A percentile compares a stretch with the other conserved stretches of the same genome.
phyloP scores from a whole-genome alignment of 2,888 invertebrate genomes.

The Napeogenes sylphis region DNA sequence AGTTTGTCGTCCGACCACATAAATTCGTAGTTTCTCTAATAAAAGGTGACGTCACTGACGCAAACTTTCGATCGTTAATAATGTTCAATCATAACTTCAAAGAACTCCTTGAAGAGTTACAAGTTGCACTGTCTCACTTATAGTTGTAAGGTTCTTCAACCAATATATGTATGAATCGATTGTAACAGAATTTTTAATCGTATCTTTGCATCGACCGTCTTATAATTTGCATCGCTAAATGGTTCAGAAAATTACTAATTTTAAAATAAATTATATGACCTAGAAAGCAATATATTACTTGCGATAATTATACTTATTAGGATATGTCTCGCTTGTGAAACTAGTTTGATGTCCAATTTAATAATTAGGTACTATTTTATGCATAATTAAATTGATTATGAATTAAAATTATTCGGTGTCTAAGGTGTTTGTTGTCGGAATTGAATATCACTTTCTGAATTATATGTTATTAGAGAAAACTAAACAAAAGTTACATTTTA shows the following conservation, averaged over 20 bases:
- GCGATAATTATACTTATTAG: constrained; percentile 40
- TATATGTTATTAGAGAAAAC: background rate
- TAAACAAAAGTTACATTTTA: background rate
- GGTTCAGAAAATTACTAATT: no score
- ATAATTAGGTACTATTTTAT: constrained; percentile 11
- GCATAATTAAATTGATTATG: constrained; percentile 8
- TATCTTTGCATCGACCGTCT: background rate
- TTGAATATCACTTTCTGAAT: background rate
- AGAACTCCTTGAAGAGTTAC: constrained; percentile 19
- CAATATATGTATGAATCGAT: background rate
- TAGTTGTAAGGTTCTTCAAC: constrained; percentile 13
- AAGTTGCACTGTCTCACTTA: constrained; percentile 32
- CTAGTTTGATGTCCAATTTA: constrained; percentile 14
- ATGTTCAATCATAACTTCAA: constrained; percentile 36
- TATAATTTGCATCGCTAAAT: background rate
- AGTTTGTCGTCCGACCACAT: constrained; percentile 57
- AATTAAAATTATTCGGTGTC: constrained; percentile 1
- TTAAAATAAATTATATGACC: no score
- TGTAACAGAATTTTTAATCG: constrained; percentile 18
- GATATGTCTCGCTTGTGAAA: constrained; percentile 38
- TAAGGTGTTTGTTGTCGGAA: background rate
- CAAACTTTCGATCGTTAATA: constrained; percentile 37
- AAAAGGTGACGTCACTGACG: constrained; percentile 71
- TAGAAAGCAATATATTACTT: constrained; percentile 30
- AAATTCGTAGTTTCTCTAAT: constrained; percentile 66